Conservation (phyloP, 1,140 invertebrate species). For the Aradophagus sp. region DNA sequence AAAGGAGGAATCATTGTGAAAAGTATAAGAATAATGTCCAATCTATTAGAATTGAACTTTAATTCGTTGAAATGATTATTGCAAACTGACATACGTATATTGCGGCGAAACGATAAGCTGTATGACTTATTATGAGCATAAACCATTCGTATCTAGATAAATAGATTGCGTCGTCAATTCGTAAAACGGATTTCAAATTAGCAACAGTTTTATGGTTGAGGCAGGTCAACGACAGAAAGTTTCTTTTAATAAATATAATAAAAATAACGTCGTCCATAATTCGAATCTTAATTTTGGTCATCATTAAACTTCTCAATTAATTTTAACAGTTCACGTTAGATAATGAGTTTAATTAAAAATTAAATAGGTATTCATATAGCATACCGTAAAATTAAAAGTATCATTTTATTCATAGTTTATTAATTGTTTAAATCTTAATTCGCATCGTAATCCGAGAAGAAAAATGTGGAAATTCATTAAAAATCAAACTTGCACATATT, state of each 20-base stretch:
- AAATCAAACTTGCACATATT: too few relatives aligned
- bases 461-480: too few relatives aligned
- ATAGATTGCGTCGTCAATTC: conserved; percentile 29
- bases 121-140: conserved; percentile 41
- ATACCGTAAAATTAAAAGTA: too few relatives aligned
- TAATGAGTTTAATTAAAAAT: too few relatives aligned
- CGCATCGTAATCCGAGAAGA: too few relatives aligned
- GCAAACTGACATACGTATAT: conserved; percentile 43
- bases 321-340: too few relatives aligned
- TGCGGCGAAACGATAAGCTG: conserved; percentile 22
- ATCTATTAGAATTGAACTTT: conserved; percentile 29
- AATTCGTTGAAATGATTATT: conserved; percentile 48
- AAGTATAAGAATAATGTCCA: conserved; percentile 18
- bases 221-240: conserved; percentile 31
- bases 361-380: too few relatives aligned
- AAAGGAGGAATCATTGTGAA: too few relatives aligned
- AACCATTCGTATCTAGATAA: conserved; percentile 28
- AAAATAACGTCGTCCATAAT: conserved; percentile 11
- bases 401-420: too few relatives aligned
- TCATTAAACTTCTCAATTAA: too few relatives aligned
- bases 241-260: background rate
- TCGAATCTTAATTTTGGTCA: conserved; percentile 6
- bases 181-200: conserved; percentile 32
- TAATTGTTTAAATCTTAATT: too few relatives aligned
- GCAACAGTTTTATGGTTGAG: conserved; percentile 20